Conservation (phyloP, 2,797 vertebrate genomes). For the Triplophysa bombifrons region DNA sequence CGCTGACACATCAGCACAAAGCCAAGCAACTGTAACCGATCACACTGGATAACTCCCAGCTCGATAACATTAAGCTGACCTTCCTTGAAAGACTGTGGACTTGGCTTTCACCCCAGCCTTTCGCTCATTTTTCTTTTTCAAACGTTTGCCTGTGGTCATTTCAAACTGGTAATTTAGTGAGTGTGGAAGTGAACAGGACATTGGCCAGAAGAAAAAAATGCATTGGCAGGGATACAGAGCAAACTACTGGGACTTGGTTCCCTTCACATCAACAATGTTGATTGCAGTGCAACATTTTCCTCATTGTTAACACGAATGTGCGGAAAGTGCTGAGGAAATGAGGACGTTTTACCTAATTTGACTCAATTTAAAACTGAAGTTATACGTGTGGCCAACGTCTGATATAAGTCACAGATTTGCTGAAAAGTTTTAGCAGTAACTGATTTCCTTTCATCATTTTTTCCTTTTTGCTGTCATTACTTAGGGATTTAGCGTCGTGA, state of each 20-base stretch:
- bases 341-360: not conserved
- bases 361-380: slow-evolving; percentile 28
- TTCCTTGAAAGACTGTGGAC: slow-evolving; percentile 62
- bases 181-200: slow-evolving; percentile 49
- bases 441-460: not conserved
- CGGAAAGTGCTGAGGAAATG: not conserved
- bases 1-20: slow-evolving; percentile 38
- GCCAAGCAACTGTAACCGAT: slow-evolving; percentile 28
- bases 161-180: slow-evolving; percentile 56
- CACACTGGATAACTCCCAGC: slow-evolving; percentile 45
- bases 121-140: slow-evolving; percentile 51
- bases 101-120: slow-evolving; percentile 39
- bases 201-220: slow-evolving; percentile 36
- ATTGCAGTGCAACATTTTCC: slow-evolving; percentile 56
- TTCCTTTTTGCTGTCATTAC: slow-evolving; percentile 16
- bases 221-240: slow-evolving; percentile 39
- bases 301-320: slow-evolving; percentile 50
- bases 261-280: slow-evolving; percentile 43
- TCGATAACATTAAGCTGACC: slow-evolving; percentile 66
- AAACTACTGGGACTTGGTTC: slow-evolving; percentile 41
- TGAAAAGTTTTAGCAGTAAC: slow-evolving; percentile 8
- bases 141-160: slow-evolving; percentile 44
- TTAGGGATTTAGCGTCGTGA: slow-evolving; percentile 6
- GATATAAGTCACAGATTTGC: not conserved
- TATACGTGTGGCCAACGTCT: slow-evolving; percentile 18